Evolutionary conservation across 2,888 invertebrate genomes (phyloP), one percentile per base, ranked within the genome.

Genomic region (Xanthostigma xanthostigma): DNA sequence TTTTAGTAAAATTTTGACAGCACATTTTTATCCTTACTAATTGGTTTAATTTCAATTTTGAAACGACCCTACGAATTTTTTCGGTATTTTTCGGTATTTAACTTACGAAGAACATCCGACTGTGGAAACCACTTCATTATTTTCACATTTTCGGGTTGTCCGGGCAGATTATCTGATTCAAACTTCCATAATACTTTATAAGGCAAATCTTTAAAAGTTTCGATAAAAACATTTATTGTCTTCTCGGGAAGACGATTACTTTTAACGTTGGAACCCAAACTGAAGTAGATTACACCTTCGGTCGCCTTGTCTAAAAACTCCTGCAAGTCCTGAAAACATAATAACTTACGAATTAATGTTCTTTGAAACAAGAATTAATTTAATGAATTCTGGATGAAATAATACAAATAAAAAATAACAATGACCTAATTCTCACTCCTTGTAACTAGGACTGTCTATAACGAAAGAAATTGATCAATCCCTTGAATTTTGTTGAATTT

Each of bases 181-280:
- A 56, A 62, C 52, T 62, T 63, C 63, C 63, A 64, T 8, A 64
- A 49, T 8, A 63, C 57, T 41, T 53, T 55, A 40, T 58, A 61
- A 11, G 60, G 59, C 39, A 63, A 49, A 47, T 56, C 55, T 3
- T 55, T 45, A 45, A 64, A 60, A 1, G 56, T 58, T 9, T 58
- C 53, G 10, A 60, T 14, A 37, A 64, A 55, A 14, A 54, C 51
- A 12, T 56, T 36, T 10, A 54, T 49, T 14, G 53, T 56, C 8
- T 56, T 47, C 13, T 53, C 49, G 1, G 60, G 51, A 50, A 64
- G 45, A 35, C 51, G 48, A 9, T 47, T 55, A 35, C 57, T 58
- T 47, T 59, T 56, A 2, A 62, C 57, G 38, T 59, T 59, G 1
- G 63, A 59, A 5, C 65, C 65, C 39, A 65, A 54, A 48, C 62